Evolutionary conservation across 2,888 invertebrate species (phyloP).

Genomic region (Oscheius sp.): DNA sequence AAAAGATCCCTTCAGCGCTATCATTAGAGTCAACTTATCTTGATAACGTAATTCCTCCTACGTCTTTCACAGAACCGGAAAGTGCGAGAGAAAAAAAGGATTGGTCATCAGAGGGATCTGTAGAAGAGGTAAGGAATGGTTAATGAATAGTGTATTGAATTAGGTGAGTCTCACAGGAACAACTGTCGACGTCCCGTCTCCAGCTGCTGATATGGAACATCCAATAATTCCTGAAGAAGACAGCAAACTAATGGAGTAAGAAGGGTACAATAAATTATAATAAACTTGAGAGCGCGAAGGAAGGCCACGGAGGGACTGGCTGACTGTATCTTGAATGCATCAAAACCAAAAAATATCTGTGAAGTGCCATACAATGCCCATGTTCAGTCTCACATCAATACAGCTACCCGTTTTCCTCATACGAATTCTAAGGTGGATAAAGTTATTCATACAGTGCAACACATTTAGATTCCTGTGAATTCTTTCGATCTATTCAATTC

Average conservation of each 20-base stretch:
- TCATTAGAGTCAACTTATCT: no score
- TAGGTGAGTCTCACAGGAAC: conserved; percentile 11
- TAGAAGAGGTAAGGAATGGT: neutral
- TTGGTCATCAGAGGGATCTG: conserved; percentile 9
- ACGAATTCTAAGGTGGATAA: neutral
- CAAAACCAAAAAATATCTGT: conserved; percentile 29
- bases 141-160: neutral
- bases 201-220: neutral
- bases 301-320: conserved; percentile 10
- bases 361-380: conserved; percentile 29
- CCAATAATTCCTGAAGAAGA: neutral
- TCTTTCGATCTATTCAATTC: conserved; percentile 14
- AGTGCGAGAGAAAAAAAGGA: conserved; percentile 3
- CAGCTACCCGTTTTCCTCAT: conserved; percentile 4
- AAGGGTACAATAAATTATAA: neutral
- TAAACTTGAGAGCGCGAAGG: conserved; percentile 14
- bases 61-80: no score
- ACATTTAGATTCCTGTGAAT: conserved; percentile 3
- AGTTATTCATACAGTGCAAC: neutral
- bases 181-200: neutral
- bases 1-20: neutral
- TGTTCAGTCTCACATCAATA: conserved; percentile 33
- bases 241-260: conserved; percentile 9
- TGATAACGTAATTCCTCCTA: no score
- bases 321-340: neutral